Evolutionary conservation across 2,888 invertebrate genomes (phyloP), one percentile per base, ranked within the genome.

Genomic region (Slavum lentiscoides): DNA sequence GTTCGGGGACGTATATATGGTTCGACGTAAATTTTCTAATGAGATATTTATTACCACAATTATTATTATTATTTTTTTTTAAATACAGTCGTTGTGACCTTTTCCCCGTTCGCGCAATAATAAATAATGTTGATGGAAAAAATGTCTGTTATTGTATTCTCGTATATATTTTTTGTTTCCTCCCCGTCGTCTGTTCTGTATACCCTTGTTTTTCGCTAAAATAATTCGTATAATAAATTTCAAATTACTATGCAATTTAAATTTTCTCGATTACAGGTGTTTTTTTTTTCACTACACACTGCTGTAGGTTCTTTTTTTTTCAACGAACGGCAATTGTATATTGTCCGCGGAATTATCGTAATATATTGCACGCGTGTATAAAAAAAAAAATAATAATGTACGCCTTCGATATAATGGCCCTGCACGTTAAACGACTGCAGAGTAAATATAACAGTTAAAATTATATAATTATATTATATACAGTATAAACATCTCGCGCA

Each of bases 1-100:
- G 21, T 39, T 23, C 39, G 58, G 66, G n/a, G n/a, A n/a, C n/a
- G n/a, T n/a, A n/a, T n/a, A n/a, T 53, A 37, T 19, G 67, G 58
- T 67, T 75, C 58, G 75, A 67, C 58, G 58, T 67, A 67, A 58
- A 23, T 55, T 75, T 75, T 75, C 75, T 75, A 75, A 58, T 75
- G 67, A 67, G 58, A 58, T 75, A 75, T 75, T 75, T 75, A 75
- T 75, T 66, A 67, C 66, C 75, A n/a, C n/a, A 75, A 75, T 75
- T 75, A 75, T 75, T 75, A 6, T 43, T 43, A 9, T 43, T 43
- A 9, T 43, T 43, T 43, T 5, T 43, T 43, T 67, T 75, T 75
- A 67, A 75, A 75, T 75, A 75, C 67, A 67, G 75, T 58, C 55
- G 53, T 74, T 21, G 66, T 43, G 75, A 67, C 75, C 75, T 59